Evolutionary conservation across 2,888 invertebrate species (phyloP), one percentile per base, ranked within the genome.

Genomic region (Drosophila ezoana): DNA sequence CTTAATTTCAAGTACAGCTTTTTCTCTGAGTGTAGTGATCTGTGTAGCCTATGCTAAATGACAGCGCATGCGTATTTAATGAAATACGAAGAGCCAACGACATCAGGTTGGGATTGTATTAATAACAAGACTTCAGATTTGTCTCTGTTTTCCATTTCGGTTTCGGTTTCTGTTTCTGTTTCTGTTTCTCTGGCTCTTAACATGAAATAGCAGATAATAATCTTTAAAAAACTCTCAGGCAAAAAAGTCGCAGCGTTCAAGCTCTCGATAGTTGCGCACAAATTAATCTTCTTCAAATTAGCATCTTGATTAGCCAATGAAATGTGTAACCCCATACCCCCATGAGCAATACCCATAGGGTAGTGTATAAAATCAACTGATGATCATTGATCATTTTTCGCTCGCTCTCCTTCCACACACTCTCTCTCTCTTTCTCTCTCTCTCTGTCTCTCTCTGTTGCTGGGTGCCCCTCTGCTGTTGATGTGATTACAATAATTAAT

Each of bases 401-500:
- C 28, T 56, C 54, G 58, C 38, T 14, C 40, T 35, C 28, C 11
- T 38, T 23, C 13, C 13, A n/a, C n/a, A n/a, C n/a, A n/a, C n/a
- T n/a, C n/a, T n/a, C 32, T n/a, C 41, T 35, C 28, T 13, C 43
- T 20, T 13, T 14, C 32, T n/a, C 43, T 10, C 41, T 43, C 13
- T 60, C 51, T 18, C 43, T n/a, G 14, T 18, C 47, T 51, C 14
- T 59, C 28, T 47, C 44, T 35, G 13, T 38, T 45, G 51, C 57
- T 57, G 63, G 40, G 38, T 37, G 54, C 33, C 62, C 38, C 76
- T 72, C 66, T 85, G 86, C 83, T 86, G 90, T 89, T 90, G 90
- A 90, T 90, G 87, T 89, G 90, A 90, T 90, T 90, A 85, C 85
- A 83, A 87, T 80, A 89, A 90, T 90, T 90, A 90, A 90, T 90